Percentiles rank a stretch among this genome's conserved stretches.
Conservation (phyloP, 1,140 invertebrate genomes). For the Achatina immaculata region DNA sequence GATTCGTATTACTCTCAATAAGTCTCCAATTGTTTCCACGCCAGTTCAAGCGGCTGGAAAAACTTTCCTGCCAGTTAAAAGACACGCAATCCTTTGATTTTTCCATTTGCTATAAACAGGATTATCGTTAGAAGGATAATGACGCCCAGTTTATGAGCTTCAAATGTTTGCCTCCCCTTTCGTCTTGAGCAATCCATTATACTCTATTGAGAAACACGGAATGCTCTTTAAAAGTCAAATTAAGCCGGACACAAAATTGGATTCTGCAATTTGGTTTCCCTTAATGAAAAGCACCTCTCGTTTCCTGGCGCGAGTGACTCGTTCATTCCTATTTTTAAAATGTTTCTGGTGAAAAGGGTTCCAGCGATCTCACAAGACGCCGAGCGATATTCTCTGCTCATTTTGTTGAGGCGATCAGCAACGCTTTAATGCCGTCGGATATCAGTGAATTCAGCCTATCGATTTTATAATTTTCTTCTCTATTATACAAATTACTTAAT, state of each 20-base stretch:
- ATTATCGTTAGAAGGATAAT: slow-evolving; percentile 31
- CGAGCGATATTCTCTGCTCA: slow-evolving; percentile 31
- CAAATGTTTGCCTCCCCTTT: slow-evolving; percentile 24
- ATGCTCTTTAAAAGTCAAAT: slow-evolving; percentile 42
- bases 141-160: slow-evolving; percentile 19
- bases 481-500: slow-evolving; percentile 44
- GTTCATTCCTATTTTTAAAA: slow-evolving; percentile 36
- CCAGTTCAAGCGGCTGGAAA: not conserved
- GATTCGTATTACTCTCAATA: slow-evolving; percentile 11
- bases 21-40: slow-evolving; percentile 24
- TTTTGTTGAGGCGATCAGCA: slow-evolving; percentile 3
- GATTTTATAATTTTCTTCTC: slow-evolving; percentile 44
- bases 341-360: not conserved
- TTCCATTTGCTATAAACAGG: slow-evolving; percentile 37
- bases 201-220: slow-evolving; percentile 36
- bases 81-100: slow-evolving; percentile 26
- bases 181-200: slow-evolving; percentile 38
- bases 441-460: slow-evolving; percentile 35
- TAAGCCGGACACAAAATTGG: slow-evolving; percentile 40
- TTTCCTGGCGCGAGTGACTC: slow-evolving; percentile 31
- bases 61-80: slow-evolving; percentile 19
- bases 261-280: slow-evolving; percentile 40
- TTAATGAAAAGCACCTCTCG: slow-evolving; percentile 37
- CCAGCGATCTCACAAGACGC: not conserved
- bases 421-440: slow-evolving; percentile 36